Evolutionary conservation across 2,113 vertebrate species (phyloP).

Genomic region (Choloepus hoffmanni): DNA sequence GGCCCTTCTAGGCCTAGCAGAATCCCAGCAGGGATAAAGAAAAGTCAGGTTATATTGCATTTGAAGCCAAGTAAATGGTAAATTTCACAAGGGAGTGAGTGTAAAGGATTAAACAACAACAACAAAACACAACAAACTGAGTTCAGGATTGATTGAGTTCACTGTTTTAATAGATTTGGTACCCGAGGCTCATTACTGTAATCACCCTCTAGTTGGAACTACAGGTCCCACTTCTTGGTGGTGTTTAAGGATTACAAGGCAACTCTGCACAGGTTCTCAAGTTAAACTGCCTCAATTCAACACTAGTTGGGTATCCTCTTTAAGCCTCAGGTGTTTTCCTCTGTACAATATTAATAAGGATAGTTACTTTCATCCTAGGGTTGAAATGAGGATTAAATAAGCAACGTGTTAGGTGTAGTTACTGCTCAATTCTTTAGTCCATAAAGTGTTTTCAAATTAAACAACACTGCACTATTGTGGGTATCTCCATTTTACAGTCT

Average conservation of each 20-base stretch:
- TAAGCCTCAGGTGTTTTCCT: not conserved
- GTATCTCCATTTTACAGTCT: not conserved
- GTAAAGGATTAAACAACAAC: not conserved
- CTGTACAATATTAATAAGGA: not conserved
- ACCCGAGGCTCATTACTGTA: not conserved
- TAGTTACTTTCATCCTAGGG: not conserved
- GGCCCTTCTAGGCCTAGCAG: not conserved
- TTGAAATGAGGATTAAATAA: slow-evolving; percentile 10
- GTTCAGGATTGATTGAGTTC: not conserved
- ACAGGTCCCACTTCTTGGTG: not conserved
- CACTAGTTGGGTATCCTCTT: not conserved
- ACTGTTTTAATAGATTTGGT: not conserved
- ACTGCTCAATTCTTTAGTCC: not conserved
- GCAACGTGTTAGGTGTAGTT: not conserved
- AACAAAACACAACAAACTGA: not conserved
- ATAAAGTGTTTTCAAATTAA: slow-evolving; percentile 43
- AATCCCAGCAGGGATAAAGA: not conserved
- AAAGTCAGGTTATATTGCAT: not conserved
- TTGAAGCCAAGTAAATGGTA: not conserved
- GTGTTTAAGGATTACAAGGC: not conserved
- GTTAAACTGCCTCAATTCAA: not conserved
- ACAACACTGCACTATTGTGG: not conserved
- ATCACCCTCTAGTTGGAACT: not conserved
- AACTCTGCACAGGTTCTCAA: not conserved
- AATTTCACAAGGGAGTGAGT: not conserved